Conservation (phyloP, 1,140 invertebrate species). For the Bombus consobrinus region DNA sequence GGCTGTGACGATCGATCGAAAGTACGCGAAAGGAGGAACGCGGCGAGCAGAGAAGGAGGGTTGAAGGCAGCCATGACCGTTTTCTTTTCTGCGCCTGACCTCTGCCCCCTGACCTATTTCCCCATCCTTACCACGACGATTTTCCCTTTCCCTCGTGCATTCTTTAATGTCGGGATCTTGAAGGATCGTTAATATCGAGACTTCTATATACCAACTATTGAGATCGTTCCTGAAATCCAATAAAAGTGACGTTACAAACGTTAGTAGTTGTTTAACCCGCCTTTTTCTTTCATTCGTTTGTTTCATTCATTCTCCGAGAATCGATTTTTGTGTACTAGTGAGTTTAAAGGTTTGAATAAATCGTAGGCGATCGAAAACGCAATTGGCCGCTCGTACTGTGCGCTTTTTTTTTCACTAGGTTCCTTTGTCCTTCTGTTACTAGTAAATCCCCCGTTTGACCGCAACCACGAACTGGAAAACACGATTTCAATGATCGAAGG, state of each 20-base stretch:
- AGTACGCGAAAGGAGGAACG: not conserved
- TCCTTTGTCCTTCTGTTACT: constrained; percentile 17
- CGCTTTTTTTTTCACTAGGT: not conserved
- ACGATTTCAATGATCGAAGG: constrained; percentile 25
- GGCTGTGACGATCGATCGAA: constrained; percentile 43
- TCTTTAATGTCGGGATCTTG: not conserved
- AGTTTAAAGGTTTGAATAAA: constrained; percentile 3
- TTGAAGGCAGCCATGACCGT: constrained; percentile 52
- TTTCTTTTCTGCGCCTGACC: constrained; percentile 56
- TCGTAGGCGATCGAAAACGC: not conserved
- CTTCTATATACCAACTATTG: not conserved
- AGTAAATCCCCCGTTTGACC: constrained; percentile 19
- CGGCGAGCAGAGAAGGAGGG: not conserved
- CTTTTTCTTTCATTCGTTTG: not conserved
- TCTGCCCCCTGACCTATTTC: constrained; percentile 58
- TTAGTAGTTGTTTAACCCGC: not conserved
- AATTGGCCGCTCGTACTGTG: not conserved
- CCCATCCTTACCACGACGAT: not conserved
- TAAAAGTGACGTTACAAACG: not conserved
- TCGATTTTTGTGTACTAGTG: not conserved
- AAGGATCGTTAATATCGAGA: not conserved
- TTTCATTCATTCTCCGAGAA: not conserved
- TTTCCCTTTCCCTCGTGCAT: not conserved
- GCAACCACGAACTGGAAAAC: constrained; percentile 37
- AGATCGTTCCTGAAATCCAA: not conserved